These are phyloP conservation scores for Mylabris sibirica DNA, from an alignment of 2,888 invertebrate species.

Conservation along the genomic window DNA sequence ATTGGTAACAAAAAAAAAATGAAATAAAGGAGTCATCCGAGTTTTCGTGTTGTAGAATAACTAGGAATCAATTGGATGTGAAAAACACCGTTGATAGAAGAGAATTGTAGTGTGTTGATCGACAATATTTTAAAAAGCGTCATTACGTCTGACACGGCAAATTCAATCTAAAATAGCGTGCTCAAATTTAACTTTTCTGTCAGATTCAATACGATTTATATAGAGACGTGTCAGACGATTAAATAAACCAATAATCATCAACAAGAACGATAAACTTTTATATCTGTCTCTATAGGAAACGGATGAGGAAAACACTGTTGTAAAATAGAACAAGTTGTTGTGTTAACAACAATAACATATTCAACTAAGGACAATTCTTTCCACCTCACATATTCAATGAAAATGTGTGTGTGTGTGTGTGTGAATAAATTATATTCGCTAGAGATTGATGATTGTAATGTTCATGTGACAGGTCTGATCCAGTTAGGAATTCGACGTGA, in stretches of 20 bases:
- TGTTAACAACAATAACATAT: too few species aligned
- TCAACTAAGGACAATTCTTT: background rate
- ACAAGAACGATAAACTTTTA: constrained; percentile 1
- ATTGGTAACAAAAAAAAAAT: background rate
- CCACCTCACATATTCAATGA: background rate
- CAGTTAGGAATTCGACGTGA: constrained; percentile 45
- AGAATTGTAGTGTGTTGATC: background rate
- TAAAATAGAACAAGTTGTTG: background rate
- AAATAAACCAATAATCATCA: constrained; percentile 12
- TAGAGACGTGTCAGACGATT: constrained; percentile 16
- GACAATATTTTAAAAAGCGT: constrained; percentile 1
- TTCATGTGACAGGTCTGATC: constrained; percentile 46
- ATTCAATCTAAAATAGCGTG: constrained; percentile 6
- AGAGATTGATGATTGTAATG: constrained; percentile 51
- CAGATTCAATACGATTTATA: background rate
- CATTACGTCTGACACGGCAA: constrained; percentile 11
- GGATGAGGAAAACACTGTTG: background rate
- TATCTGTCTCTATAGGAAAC: background rate
- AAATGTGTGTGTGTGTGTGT: constrained; percentile 20
- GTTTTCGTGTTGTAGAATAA: too few species aligned
- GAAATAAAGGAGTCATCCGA: background rate
- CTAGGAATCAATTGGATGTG: background rate
- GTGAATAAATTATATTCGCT: constrained; percentile 48
- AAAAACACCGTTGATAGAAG: background rate
- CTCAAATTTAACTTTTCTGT: constrained; percentile 1